These are phyloP conservation scores for Phyllotis vaccarum DNA, from an alignment of 2,797 vertebrate species.

Conservation along the genomic window DNA sequence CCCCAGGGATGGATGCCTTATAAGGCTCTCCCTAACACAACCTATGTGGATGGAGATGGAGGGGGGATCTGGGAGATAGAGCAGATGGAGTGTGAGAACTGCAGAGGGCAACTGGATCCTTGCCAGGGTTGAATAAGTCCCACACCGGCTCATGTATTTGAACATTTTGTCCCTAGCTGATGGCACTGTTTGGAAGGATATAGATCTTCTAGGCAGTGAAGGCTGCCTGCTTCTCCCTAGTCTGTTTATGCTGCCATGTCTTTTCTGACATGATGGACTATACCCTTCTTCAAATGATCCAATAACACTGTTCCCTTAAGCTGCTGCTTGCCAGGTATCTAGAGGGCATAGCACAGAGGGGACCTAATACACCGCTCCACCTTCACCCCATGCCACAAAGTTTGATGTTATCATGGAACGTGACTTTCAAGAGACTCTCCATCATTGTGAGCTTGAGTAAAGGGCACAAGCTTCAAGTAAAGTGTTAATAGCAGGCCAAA, in stretches of 20 bases:
- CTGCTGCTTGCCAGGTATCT: not conserved
- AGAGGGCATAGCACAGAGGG: no score
- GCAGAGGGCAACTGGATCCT: not conserved
- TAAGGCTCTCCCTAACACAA: not conserved
- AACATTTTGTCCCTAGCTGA: not conserved
- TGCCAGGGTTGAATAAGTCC: not conserved
- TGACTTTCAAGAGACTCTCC: slow-evolving; percentile 45
- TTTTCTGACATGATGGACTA: not conserved
- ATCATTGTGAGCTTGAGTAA: slow-evolving; percentile 45
- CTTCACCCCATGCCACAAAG: not conserved
- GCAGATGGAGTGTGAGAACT: not conserved
- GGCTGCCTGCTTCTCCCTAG: not conserved
- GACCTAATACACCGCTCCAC: not conserved
- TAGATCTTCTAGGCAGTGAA: not conserved
- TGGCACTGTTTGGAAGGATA: not conserved
- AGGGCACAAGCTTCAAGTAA: slow-evolving; percentile 52
- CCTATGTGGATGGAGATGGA: not conserved
- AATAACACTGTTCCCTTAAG: not conserved
- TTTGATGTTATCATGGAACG: slow-evolving; percentile 49
- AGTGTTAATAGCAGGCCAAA: slow-evolving; percentile 67
- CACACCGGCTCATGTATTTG: not conserved
- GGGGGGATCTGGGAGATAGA: rapidly evolving
- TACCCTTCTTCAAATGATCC: not conserved
- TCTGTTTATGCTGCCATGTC: not conserved
- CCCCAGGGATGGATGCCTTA: not conserved